phyloP scores from a whole-genome alignment of 2,888 invertebrate species.

The Drosophila eohydei region DNA sequence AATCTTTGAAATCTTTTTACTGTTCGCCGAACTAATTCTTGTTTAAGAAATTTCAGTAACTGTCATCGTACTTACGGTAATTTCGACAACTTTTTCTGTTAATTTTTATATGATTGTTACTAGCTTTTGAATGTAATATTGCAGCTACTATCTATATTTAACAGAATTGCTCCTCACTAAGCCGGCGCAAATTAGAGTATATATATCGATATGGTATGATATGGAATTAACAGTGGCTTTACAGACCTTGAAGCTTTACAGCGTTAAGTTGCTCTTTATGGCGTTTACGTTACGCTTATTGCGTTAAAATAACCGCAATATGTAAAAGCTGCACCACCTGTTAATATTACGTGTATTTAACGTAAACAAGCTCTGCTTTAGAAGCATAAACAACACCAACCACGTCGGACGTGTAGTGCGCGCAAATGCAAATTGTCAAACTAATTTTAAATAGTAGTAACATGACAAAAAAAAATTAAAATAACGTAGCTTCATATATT shows the following conservation, averaged over 20 bases:
- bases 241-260: not conserved
- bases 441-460: slow-evolving; percentile 8
- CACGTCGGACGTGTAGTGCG: slow-evolving; percentile 42
- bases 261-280: not conserved
- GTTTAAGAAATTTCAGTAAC: too few relatives aligned
- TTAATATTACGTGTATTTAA: slow-evolving; percentile 25
- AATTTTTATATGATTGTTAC: not conserved
- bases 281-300: slow-evolving; percentile 3
- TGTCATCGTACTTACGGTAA: too few relatives aligned
- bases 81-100: not conserved
- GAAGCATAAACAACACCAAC: slow-evolving; percentile 43
- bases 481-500: slow-evolving; percentile 12
- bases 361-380: slow-evolving; percentile 39
- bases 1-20: too few relatives aligned
- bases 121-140: not conserved
- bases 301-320: slow-evolving; percentile 1
- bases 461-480: slow-evolving; percentile 1
- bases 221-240: slow-evolving; percentile 8
- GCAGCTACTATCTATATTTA: not conserved
- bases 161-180: slow-evolving; percentile 8
- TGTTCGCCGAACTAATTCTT: too few relatives aligned
- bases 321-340: slow-evolving; percentile 27
- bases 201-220: not conserved
- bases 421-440: slow-evolving; percentile 9
- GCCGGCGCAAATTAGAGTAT: not conserved